Percentiles rank a stretch among this genome's conserved stretches.
Conservation (phyloP, 2,797 vertebrate genomes). For the Cercopithecus hamlyni region DNA sequence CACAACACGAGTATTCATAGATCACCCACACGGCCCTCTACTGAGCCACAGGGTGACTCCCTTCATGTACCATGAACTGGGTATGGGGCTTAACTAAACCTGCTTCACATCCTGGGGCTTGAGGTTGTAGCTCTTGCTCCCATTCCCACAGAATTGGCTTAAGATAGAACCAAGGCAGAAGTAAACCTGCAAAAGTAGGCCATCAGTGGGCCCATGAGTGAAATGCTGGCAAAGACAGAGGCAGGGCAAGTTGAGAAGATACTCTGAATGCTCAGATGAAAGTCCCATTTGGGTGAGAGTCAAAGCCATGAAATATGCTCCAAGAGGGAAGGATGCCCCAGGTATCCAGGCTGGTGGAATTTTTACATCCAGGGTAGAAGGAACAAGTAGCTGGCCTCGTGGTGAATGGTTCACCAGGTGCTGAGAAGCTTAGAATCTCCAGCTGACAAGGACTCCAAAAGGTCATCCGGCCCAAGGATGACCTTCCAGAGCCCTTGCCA, state of each 20-base stretch:
- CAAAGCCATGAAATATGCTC: not conserved
- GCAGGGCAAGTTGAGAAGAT: not conserved
- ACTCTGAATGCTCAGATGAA: not conserved
- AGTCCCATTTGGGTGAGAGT: not conserved
- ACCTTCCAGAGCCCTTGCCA: not conserved
- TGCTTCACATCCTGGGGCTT: not conserved
- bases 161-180: not conserved
- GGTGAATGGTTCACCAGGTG: not conserved
- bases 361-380: not conserved
- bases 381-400: not conserved
- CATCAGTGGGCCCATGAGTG: too few species aligned
- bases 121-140: not conserved
- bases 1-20: not conserved
- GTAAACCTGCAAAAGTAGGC: not conserved
- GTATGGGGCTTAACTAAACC: not conserved
- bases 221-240: not conserved
- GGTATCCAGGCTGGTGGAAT: not conserved
- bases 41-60: not conserved
- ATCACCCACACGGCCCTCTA: not conserved
- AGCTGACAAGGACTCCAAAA: too few species aligned
- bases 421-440: not conserved
- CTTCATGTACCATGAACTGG: not conserved
- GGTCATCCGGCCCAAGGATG: not conserved
- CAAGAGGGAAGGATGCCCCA: not conserved
- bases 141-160: not conserved